Evolutionary conservation across 2,797 vertebrate species (phyloP).

Genomic region (Neomorphus geoffroyi): DNA sequence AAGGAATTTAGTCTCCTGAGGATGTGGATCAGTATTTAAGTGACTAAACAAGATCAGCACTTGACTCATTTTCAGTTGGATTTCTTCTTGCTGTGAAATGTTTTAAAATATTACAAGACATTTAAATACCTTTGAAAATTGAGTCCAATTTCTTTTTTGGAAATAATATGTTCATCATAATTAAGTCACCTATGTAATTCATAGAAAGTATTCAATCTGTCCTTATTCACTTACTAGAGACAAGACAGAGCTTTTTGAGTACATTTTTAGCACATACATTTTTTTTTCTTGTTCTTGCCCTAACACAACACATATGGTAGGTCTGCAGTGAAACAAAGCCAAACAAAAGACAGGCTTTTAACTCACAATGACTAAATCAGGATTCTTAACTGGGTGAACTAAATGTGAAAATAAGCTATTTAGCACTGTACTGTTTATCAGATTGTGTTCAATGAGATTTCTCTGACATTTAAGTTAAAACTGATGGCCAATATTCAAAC

Average conservation of each 20-base stretch:
- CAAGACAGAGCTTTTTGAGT: background rate
- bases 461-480: background rate
- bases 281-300: background rate
- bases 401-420: background rate
- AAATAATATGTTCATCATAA: background rate
- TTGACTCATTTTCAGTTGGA: background rate
- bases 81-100: background rate
- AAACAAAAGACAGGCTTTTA: background rate
- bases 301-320: background rate
- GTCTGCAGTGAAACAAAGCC: background rate
- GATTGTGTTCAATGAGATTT: background rate
- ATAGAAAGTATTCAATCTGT: background rate
- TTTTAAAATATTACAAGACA: background rate
- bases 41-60: background rate
- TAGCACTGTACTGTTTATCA: background rate
- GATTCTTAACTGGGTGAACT: background rate
- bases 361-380: background rate
- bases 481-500: background rate
- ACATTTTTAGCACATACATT: background rate
- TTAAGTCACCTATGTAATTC: background rate
- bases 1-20: background rate
- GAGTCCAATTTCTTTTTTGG: background rate
- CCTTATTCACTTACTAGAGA: background rate
- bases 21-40: background rate
- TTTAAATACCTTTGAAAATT: slow-evolving; percentile 1